phyloP scores from a whole-genome alignment of 2,888 invertebrate genomes.

The Meiosimyza decipiens region DNA sequence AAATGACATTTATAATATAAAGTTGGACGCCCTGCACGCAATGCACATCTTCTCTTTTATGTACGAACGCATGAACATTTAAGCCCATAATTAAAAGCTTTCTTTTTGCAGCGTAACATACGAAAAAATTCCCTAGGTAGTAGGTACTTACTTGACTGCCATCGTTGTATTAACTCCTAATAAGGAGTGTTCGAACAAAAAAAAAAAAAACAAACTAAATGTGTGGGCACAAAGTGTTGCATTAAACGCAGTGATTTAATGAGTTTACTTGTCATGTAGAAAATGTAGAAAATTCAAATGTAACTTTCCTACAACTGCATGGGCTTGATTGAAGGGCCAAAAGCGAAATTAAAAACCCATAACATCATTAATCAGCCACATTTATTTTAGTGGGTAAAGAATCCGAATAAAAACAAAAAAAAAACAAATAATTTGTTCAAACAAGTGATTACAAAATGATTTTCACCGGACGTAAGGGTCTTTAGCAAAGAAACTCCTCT shows the following conservation, averaged over 20 bases:
- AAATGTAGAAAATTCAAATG: not conserved
- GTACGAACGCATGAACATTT: not conserved
- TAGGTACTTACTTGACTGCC: not conserved
- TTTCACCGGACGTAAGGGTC: not conserved
- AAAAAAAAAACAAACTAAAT: not conserved
- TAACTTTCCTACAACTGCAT: not conserved
- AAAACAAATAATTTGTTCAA: slow-evolving; percentile 5
- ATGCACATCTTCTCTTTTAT: no score
- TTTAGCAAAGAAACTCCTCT: not conserved
- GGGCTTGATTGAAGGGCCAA: no score
- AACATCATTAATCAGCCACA: not conserved
- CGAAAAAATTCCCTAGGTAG: not conserved
- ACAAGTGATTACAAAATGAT: slow-evolving; percentile 29
- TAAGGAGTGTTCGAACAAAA: slow-evolving; percentile 11
- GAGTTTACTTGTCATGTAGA: no score
- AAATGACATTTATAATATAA: no score
- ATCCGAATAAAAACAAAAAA: not conserved
- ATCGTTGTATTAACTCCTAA: not conserved
- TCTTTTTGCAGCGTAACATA: not conserved
- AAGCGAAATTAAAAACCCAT: no score
- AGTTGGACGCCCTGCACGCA: no score
- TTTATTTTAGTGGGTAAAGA: not conserved
- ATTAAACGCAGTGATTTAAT: no score
- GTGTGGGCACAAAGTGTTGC: no score
- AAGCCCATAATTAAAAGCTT: slow-evolving; percentile 11